Evolutionary conservation across 2,797 vertebrate species (phyloP).

Genomic region (Spinibarbus caldwelli): DNA sequence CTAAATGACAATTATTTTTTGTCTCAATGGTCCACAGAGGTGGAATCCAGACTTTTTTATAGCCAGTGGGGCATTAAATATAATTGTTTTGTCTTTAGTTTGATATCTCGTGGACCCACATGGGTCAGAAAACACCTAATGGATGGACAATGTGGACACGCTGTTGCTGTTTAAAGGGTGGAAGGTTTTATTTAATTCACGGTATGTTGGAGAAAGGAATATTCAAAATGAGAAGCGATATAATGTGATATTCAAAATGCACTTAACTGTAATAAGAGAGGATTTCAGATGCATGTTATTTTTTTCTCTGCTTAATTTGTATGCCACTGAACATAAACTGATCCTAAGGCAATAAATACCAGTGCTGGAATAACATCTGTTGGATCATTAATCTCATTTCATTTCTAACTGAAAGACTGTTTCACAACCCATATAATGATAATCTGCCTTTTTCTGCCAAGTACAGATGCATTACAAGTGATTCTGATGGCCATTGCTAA

Average conservation of each 20-base stretch:
- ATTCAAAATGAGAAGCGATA: background rate
- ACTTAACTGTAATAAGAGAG: conserved; percentile 32
- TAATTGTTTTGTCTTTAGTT: conserved; percentile 41
- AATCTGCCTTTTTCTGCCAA: background rate
- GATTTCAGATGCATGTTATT: conserved; percentile 21
- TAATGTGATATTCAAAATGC: conserved; percentile 32
- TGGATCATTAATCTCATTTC: conserved; percentile 17
- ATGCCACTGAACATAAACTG: conserved; percentile 19
- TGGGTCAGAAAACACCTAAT: conserved; percentile 44
- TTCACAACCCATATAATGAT: background rate
- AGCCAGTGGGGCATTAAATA: conserved; percentile 44
- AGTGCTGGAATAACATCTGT: conserved; percentile 26
- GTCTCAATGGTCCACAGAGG: conserved; percentile 29
- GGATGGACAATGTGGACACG: conserved; percentile 33
- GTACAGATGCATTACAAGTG: background rate
- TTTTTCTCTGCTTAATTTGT: conserved; percentile 29
- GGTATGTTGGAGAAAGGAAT: conserved; percentile 30
- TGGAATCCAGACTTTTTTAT: conserved; percentile 24
- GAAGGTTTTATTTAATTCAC: conserved; percentile 37
- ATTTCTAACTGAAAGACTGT: background rate
- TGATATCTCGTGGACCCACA: background rate
- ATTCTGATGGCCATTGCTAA: background rate
- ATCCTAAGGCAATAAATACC: conserved; percentile 49
- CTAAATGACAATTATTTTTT: conserved; percentile 21
- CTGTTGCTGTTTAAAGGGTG: conserved; percentile 5